A percentile compares a stretch with the other conserved stretches of the same genome.
Evolutionary conservation across 2,113 vertebrate species (phyloP).

Genomic region (Xiphias gladius): DNA sequence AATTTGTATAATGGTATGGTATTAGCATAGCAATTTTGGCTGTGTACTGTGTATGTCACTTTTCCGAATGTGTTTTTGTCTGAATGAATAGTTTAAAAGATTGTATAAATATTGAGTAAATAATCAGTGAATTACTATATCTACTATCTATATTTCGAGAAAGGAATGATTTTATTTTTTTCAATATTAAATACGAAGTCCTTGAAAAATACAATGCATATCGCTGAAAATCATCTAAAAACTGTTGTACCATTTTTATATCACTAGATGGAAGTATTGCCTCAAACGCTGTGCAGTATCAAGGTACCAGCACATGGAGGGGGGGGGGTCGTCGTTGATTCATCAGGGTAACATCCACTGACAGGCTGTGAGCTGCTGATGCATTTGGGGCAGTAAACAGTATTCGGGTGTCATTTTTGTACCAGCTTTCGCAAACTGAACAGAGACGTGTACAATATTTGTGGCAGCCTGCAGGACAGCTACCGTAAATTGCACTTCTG

Average conservation of each 20-base stretch:
- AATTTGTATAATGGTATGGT: background rate
- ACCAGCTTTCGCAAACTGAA: background rate
- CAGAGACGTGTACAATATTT: background rate
- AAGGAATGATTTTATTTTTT: too few species aligned
- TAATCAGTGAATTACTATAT: background rate
- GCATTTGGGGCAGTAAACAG: accelerated
- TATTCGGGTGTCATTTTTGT: background rate
- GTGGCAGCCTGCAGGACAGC: background rate
- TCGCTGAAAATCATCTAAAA: background rate
- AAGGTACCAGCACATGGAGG: too few species aligned
- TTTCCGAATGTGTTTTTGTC: too few species aligned
- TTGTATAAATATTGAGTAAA: background rate
- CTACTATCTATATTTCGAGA: background rate
- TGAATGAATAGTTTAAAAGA: background rate
- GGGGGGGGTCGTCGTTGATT: background rate
- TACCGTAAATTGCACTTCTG: background rate
- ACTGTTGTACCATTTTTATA: slow-evolving; percentile 13
- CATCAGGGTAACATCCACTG: background rate
- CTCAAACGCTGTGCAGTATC: background rate
- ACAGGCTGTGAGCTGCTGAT: background rate
- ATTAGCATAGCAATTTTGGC: background rate
- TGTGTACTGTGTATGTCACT: background rate
- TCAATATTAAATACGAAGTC: background rate
- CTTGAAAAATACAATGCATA: too few species aligned
- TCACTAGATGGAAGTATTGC: slow-evolving; percentile 62